Evolutionary conservation across 35 echinoderm and acorn worm genomes (phyloP).

Genomic region (Anneissia japonica): DNA sequence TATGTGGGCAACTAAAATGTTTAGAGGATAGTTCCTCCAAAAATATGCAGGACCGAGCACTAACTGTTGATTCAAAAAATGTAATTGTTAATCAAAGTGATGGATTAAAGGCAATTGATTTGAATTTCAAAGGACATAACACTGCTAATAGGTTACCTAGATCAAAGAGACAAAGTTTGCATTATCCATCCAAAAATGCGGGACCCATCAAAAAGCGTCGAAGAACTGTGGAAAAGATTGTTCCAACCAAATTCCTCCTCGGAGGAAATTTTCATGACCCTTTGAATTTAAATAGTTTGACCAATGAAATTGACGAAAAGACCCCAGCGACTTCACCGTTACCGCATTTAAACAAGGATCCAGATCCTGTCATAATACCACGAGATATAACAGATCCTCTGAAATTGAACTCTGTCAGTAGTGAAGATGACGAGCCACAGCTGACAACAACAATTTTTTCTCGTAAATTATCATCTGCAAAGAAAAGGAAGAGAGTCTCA

Average conservation of each 20-base stretch:
- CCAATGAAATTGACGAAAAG: constrained; percentile 64
- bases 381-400: constrained; percentile 79
- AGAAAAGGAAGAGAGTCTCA: constrained; percentile 33
- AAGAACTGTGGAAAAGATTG: constrained; percentile 56
- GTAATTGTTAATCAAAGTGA: background rate
- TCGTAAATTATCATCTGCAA: constrained; percentile 9
- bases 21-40: background rate
- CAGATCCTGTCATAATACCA: constrained; percentile 87
- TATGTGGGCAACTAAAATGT: background rate
- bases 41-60: no score
- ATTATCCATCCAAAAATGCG: background rate
- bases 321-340: constrained; percentile 81
- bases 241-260: constrained; percentile 62
- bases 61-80: background rate
- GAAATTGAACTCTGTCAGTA: constrained; percentile 66
- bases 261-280: constrained; percentile 84
- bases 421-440: constrained; percentile 34
- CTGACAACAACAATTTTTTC: constrained; percentile 31
- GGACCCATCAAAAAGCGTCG: constrained; percentile 47
- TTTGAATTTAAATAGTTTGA: constrained; percentile 89
- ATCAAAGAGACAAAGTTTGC: background rate
- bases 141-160: background rate
- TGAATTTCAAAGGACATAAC: background rate
- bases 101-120: background rate
- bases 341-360: constrained; percentile 82